A percentile compares a stretch with the other conserved stretches of the same genome.
phyloP scores from a whole-genome alignment of 2,888 invertebrate genomes.

The Adela reaumurella region DNA sequence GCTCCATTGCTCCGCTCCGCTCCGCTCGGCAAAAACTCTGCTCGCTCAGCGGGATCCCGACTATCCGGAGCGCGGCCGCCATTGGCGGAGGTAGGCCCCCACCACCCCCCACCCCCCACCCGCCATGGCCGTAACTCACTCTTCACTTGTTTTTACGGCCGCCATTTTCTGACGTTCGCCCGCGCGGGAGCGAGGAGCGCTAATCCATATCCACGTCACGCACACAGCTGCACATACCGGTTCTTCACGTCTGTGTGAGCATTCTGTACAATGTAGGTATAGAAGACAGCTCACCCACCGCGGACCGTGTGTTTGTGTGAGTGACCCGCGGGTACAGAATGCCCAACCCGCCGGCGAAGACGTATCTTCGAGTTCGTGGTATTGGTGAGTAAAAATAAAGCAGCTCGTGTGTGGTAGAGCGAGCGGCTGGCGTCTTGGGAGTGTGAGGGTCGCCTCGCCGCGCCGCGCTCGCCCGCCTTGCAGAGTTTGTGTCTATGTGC shows the following conservation, averaged over 20 bases:
- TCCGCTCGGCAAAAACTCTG: slow-evolving; percentile 13
- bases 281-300: not conserved
- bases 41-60: slow-evolving; percentile 29
- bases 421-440: not conserved
- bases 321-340: slow-evolving; percentile 25
- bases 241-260: slow-evolving; percentile 1
- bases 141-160: slow-evolving; percentile 56
- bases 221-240: slow-evolving; percentile 5
- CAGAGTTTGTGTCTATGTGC: not conserved
- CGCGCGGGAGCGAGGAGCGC: slow-evolving; percentile 38
- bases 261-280: not conserved
- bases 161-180: slow-evolving; percentile 56
- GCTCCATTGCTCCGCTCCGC: slow-evolving; percentile 7
- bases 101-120: slow-evolving; percentile 17
- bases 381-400: not conserved
- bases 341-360: not conserved
- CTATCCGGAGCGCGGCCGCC: slow-evolving; percentile 16
- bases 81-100: slow-evolving; percentile 31
- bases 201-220: slow-evolving; percentile 28
- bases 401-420: too few species aligned
- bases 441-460: not conserved
- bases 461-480: not conserved
- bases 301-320: slow-evolving; percentile 23
- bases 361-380: not conserved
- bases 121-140: slow-evolving; percentile 45